Conservation (phyloP, 2,113 vertebrate genomes). For the Pollimyrus isidori region DNA sequence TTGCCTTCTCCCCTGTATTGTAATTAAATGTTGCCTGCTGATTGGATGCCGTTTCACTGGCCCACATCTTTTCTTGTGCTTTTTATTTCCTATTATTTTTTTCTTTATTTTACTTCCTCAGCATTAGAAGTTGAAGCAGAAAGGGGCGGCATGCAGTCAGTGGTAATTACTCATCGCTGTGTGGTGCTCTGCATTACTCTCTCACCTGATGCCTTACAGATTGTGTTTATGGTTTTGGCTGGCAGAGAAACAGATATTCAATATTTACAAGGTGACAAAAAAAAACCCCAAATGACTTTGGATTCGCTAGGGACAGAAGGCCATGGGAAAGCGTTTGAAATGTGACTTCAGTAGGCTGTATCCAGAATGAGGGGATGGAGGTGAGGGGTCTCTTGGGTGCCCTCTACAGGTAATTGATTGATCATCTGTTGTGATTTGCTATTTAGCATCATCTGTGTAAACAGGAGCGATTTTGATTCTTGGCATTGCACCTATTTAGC, state of each 20-base stretch:
- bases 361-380: conserved; percentile 1
- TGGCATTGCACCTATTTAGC: background rate
- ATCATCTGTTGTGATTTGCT: background rate
- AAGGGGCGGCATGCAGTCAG: background rate
- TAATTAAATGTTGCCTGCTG: conserved; percentile 32
- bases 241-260: background rate
- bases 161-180: background rate
- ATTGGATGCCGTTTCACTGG: background rate
- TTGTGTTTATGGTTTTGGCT: background rate
- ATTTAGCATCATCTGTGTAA: background rate
- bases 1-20: conserved; percentile 24
- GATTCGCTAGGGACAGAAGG: background rate
- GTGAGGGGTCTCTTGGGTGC: conserved; percentile 13
- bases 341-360: background rate
- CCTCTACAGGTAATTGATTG: background rate
- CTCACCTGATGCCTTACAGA: background rate
- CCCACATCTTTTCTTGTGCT: background rate
- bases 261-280: background rate
- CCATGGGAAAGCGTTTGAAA: background rate
- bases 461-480: background rate
- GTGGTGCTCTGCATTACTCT: background rate
- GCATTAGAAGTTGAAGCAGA: background rate
- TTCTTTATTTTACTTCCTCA: background rate
- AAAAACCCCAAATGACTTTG: background rate
- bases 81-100: background rate